Conservation (phyloP, 2,888 invertebrate species). For the Cantharis lateralis region DNA sequence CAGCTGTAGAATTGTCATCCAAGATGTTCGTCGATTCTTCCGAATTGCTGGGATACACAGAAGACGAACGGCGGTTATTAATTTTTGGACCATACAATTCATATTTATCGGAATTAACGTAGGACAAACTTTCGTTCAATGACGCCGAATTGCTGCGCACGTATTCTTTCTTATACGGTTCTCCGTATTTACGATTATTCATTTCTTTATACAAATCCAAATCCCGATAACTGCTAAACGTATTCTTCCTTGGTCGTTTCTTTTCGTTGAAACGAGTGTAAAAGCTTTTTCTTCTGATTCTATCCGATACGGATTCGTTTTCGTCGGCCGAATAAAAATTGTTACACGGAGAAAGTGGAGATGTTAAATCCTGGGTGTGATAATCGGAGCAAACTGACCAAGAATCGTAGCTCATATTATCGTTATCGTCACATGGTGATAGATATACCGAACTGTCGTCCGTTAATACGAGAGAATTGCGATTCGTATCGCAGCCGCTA, state of each 20-base stretch:
- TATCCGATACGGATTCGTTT: constrained; percentile 75
- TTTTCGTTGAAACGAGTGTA: constrained; percentile 88
- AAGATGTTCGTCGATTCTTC: constrained; percentile 44
- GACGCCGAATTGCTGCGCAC: constrained; percentile 45
- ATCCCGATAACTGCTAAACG: constrained; percentile 58
- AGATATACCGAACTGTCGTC: constrained; percentile 55
- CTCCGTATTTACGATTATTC: constrained; percentile 22
- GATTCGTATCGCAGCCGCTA: constrained; percentile 46
- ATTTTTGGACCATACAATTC: constrained; percentile 52
- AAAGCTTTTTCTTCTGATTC: constrained; percentile 87
- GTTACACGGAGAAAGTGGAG: constrained; percentile 57
- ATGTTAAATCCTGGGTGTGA: constrained; percentile 50
- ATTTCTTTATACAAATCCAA: constrained; percentile 49
- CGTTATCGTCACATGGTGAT: constrained; percentile 69
- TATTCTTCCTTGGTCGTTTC: constrained; percentile 72
- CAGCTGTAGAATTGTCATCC: constrained; percentile 50
- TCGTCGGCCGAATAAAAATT: constrained; percentile 56
- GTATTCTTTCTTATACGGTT: constrained; percentile 38
- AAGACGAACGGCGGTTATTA: constrained; percentile 43
- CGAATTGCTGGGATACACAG: constrained; percentile 47
- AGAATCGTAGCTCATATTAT: constrained; percentile 62
- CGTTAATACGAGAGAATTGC: constrained; percentile 58
- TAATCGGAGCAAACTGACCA: constrained; percentile 70
- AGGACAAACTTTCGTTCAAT: constrained; percentile 51
- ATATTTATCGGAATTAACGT: constrained; percentile 49